Percentiles rank a stretch among this genome's conserved stretches.
Conservation (phyloP, 1,140 invertebrate genomes). For the Dufourea novaeangliae region DNA sequence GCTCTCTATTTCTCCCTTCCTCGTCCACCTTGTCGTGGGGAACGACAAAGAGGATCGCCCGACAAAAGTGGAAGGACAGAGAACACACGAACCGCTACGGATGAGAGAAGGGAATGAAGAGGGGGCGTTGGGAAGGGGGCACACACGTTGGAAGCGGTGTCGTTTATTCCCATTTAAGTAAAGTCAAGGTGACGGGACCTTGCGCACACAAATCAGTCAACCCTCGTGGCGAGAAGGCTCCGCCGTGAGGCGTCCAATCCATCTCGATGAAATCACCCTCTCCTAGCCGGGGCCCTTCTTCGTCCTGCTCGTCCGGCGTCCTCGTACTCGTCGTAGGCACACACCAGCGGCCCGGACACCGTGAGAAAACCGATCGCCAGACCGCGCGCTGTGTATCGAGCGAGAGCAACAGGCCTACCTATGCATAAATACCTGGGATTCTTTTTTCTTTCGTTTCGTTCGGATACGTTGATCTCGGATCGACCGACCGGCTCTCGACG, state of each 20-base stretch:
- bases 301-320: constrained; percentile 53
- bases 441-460: not conserved
- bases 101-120: not conserved
- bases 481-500: constrained; percentile 17
- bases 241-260: constrained; percentile 68
- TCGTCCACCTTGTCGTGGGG: constrained; percentile 16
- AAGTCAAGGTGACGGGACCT: constrained; percentile 72
- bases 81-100: not conserved
- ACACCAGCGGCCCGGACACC: constrained; percentile 59
- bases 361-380: constrained; percentile 64
- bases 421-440: constrained; percentile 52
- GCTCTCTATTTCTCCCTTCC: constrained; percentile 56
- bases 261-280: constrained; percentile 71
- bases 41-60: not conserved
- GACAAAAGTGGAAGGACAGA: not conserved
- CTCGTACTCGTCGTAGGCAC: constrained; percentile 49
- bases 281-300: constrained; percentile 41
- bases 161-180: constrained; percentile 77
- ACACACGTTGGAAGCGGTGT: constrained; percentile 61
- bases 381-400: constrained; percentile 12
- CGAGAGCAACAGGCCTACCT: too few relatives aligned
- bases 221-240: constrained; percentile 64
- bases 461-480: constrained; percentile 28
- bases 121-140: constrained; percentile 45
- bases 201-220: constrained; percentile 77